phyloP scores from a whole-genome alignment of 2,797 vertebrate species.

The Girardinus metallicus region DNA sequence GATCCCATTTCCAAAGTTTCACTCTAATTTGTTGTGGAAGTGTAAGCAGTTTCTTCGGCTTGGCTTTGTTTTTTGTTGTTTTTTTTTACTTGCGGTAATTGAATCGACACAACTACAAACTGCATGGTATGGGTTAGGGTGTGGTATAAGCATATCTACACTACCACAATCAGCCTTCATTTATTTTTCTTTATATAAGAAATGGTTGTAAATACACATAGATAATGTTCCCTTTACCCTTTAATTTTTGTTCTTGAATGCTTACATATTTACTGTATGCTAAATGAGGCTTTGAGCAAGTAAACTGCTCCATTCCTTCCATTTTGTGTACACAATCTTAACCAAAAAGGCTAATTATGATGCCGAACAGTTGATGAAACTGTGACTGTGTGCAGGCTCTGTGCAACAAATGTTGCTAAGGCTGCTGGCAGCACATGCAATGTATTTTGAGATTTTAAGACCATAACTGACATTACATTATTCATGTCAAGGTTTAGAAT shows the following conservation, averaged over 20 bases:
- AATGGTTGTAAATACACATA: background rate
- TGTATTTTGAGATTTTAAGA: no score
- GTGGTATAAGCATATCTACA: background rate
- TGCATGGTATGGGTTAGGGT: background rate
- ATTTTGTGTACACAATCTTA: background rate
- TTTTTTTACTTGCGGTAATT: background rate
- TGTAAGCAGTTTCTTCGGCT: background rate
- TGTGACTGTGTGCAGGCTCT: background rate
- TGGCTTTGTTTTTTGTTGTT: background rate
- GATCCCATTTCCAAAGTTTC: background rate
- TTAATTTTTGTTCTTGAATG: background rate
- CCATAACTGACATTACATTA: no score
- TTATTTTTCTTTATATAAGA: background rate
- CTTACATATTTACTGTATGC: background rate
- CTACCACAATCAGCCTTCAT: background rate
- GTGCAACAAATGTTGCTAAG: background rate
- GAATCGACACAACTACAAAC: background rate
- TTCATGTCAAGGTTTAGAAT: no score
- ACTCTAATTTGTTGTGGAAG: background rate
- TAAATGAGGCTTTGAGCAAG: background rate
- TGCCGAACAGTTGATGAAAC: background rate
- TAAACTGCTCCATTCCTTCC: no score
- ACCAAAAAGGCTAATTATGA: background rate
- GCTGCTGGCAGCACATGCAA: background rate
- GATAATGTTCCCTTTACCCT: background rate